Conservation (phyloP, 2,888 invertebrate genomes). For the Brenthis ino region DNA sequence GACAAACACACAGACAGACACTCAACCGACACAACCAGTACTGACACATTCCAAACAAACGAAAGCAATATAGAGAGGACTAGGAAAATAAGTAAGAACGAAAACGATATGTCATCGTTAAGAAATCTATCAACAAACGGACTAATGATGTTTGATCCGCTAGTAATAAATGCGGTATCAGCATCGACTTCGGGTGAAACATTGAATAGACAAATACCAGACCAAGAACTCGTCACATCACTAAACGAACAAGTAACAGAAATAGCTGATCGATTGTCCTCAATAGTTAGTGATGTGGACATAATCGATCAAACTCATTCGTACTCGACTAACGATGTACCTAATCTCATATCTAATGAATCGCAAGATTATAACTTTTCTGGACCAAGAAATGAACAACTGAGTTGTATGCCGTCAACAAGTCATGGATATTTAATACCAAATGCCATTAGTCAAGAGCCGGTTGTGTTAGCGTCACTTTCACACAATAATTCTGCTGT, state of each 20-base stretch:
- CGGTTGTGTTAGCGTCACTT: slow-evolving; percentile 77
- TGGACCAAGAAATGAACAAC: slow-evolving; percentile 67
- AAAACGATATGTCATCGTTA: slow-evolving; percentile 65
- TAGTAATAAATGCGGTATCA: slow-evolving; percentile 68
- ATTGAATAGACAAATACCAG: slow-evolving; percentile 64
- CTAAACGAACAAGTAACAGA: slow-evolving; percentile 78
- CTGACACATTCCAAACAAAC: slow-evolving; percentile 65
- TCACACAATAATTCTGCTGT: slow-evolving; percentile 76
- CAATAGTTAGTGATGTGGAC: slow-evolving; percentile 67
- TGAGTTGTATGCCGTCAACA: slow-evolving; percentile 83
- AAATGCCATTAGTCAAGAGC: slow-evolving; percentile 83
- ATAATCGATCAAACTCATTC: slow-evolving; percentile 71
- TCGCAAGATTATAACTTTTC: slow-evolving; percentile 54
- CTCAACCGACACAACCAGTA: slow-evolving; percentile 52
- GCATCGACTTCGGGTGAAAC: slow-evolving; percentile 58
- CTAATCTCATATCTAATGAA: slow-evolving; percentile 63
- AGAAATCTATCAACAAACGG: slow-evolving; percentile 76
- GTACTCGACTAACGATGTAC: slow-evolving; percentile 73
- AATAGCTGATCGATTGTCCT: slow-evolving; percentile 73
- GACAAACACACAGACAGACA: slow-evolving; percentile 42
- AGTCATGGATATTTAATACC: slow-evolving; percentile 85
- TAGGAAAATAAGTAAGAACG: slow-evolving; percentile 67
- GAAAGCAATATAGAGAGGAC: slow-evolving; percentile 53
- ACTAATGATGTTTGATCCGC: slow-evolving; percentile 77
- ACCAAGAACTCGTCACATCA: slow-evolving; percentile 74